A percentile compares a stretch with the other conserved stretches of the same genome.
Conservation (phyloP, 1,140 invertebrate genomes). For the Nixonia krombeini region DNA sequence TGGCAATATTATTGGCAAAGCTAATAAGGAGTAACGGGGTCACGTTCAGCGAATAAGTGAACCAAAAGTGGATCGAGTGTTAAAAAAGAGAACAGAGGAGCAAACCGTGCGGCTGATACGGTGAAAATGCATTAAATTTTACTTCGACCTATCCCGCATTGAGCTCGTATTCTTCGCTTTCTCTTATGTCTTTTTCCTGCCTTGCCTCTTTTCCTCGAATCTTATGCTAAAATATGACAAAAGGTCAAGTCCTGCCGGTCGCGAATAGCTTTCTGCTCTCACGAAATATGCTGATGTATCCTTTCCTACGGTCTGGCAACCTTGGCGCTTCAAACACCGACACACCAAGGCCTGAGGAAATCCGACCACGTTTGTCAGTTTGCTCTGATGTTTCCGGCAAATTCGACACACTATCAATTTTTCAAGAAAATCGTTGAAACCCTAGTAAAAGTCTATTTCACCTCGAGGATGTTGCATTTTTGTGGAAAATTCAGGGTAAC, state of each 20-base stretch:
- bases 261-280: conserved; percentile 19
- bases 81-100: not conserved
- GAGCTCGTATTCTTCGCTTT: not conserved
- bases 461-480: not conserved
- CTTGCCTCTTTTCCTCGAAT: conserved; percentile 7
- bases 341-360: conserved; percentile 18
- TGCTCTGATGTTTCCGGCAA: conserved; percentile 34
- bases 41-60: conserved; percentile 35
- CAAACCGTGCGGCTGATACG: conserved; percentile 6
- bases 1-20: conserved; percentile 36
- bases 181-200: not conserved
- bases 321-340: too few species aligned
- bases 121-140: conserved; percentile 35
- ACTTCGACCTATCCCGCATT: conserved; percentile 5
- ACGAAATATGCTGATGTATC: conserved; percentile 51
- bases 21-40: conserved; percentile 40
- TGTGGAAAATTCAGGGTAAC: conserved; percentile 1
- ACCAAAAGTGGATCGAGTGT: conserved; percentile 18
- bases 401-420: conserved; percentile 32
- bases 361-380: conserved; percentile 50
- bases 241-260: conserved; percentile 36
- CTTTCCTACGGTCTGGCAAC: conserved; percentile 8
- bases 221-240: conserved; percentile 32
- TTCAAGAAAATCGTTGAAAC: not conserved
- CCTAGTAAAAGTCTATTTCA: too few species aligned